Conservation (phyloP, 2,888 invertebrate genomes). For the Agrotis clavis region DNA sequence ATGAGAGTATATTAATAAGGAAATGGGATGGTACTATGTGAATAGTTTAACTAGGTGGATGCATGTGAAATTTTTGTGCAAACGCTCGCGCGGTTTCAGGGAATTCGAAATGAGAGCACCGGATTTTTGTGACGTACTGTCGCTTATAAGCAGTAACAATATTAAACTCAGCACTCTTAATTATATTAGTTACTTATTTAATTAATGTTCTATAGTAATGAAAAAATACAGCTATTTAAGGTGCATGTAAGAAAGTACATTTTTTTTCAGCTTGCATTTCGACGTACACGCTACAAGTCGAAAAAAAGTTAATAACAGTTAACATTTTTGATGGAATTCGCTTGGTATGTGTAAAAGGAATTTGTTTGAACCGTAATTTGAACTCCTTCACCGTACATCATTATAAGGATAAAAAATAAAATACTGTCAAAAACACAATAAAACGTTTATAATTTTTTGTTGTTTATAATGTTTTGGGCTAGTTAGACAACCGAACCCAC, state of each 20-base stretch:
- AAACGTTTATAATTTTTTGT: not conserved
- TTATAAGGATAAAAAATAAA: not conserved
- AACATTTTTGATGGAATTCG: not conserved
- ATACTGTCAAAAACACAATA: not conserved
- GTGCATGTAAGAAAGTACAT: too few species aligned
- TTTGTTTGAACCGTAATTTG: not conserved
- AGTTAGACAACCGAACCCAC: too few species aligned
- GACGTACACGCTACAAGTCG: too few species aligned
- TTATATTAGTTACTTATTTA: not conserved
- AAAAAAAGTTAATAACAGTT: too few species aligned
- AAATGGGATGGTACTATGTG: constrained; percentile 25
- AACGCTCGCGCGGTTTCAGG: not conserved
- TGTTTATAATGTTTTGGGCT: too few species aligned
- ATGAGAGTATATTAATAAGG: constrained; percentile 42
- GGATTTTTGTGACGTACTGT: not conserved
- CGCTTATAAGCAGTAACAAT: not conserved
- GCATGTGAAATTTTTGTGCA: constrained; percentile 6
- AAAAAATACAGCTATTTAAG: not conserved
- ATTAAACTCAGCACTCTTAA: not conserved
- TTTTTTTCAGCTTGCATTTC: too few species aligned
- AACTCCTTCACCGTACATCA: not conserved
- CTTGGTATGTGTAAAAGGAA: not conserved
- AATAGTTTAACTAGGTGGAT: not conserved
- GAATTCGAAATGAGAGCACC: not conserved
- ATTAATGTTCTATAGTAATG: not conserved